Conservation (phyloP, 2,797 vertebrate species). For the Apogon talboti region DNA sequence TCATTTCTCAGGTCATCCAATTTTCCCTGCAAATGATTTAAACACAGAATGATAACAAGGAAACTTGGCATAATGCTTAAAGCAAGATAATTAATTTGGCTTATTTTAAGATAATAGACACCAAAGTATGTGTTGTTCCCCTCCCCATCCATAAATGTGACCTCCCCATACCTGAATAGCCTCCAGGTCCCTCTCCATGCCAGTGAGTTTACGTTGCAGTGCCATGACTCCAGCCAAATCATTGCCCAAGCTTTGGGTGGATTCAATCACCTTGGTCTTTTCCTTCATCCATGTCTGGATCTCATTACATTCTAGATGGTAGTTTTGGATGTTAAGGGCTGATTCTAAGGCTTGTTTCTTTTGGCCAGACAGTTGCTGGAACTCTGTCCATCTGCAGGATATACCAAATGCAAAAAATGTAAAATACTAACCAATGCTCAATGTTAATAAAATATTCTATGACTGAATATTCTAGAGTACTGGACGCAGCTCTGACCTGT, state of each 20-base stretch:
- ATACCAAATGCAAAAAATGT: conserved; percentile 17
- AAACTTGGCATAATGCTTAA: neutral
- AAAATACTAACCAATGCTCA: neutral
- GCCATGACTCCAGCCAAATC: conserved; percentile 94
- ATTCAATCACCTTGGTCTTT: conserved; percentile 96
- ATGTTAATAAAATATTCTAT: neutral
- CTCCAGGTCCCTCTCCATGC: conserved; percentile 93
- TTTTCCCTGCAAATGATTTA: conserved; percentile 82
- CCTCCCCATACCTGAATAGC: conserved; percentile 88
- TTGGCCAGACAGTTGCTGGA: conserved; percentile 87
- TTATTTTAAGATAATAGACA: neutral
- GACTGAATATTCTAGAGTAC: neutral
- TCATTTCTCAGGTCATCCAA: conserved; percentile 87
- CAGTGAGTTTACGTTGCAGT: conserved; percentile 93
- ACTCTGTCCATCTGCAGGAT: conserved; percentile 89
- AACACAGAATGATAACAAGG: conserved; percentile 12
- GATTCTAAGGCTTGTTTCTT: conserved; percentile 91
- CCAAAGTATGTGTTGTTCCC: neutral
- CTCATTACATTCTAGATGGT: conserved; percentile 95
- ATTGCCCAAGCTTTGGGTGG: conserved; percentile 92
- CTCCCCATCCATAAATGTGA: neutral
- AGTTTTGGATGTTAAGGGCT: conserved; percentile 95
- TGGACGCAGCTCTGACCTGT: conserved; percentile 81
- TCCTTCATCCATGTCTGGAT: conserved; percentile 96
- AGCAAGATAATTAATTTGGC: conserved; percentile 3